A percentile compares a stretch with the other conserved stretches of the same genome.
phyloP scores from a whole-genome alignment of 2,888 invertebrate genomes.

The Alviniconcha strummeri region DNA sequence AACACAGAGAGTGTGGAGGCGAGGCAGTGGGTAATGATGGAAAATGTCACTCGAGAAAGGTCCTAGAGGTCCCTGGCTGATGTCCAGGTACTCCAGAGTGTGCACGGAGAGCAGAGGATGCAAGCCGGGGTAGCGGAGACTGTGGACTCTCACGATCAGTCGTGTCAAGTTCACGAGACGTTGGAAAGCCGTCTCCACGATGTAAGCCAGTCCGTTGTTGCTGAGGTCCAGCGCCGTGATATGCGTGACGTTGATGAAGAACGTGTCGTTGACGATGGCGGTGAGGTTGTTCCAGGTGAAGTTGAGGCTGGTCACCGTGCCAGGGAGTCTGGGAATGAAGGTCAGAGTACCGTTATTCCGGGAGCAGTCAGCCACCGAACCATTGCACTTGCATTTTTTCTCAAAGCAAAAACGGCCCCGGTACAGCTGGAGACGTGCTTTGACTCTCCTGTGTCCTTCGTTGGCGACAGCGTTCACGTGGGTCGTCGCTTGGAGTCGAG shows the following conservation, averaged over 20 bases:
- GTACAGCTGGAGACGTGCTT: too few relatives aligned
- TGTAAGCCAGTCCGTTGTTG: constrained; percentile 6
- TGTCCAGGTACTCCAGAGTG: constrained; percentile 7
- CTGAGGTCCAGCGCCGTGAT: constrained; percentile 28
- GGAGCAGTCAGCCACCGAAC: neutral
- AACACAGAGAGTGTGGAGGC: constrained; percentile 1
- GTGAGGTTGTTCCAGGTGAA: constrained; percentile 31
- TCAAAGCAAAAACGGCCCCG: too few relatives aligned
- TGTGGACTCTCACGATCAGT: constrained; percentile 23
- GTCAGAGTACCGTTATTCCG: constrained; percentile 6
- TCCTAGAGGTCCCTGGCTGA: constrained; percentile 2
- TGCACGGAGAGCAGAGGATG: constrained; percentile 16
- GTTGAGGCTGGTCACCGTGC: constrained; percentile 9
- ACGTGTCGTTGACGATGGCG: constrained; percentile 14
- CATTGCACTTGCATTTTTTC: too few relatives aligned
- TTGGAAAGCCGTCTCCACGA: constrained; percentile 25
- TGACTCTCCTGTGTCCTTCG: too few relatives aligned
- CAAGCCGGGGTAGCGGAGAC: neutral
- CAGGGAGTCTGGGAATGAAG: constrained; percentile 5
- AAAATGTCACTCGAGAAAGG: constrained; percentile 23
- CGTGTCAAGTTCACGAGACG: constrained; percentile 20
- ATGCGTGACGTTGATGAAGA: constrained; percentile 32
- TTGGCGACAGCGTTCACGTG: too few relatives aligned
- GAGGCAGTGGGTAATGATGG: neutral
- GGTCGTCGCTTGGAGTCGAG: too few relatives aligned